These are phyloP conservation scores for Myotis myotis DNA, from an alignment of 2,797 vertebrate genomes.

Conservation along the genomic window DNA sequence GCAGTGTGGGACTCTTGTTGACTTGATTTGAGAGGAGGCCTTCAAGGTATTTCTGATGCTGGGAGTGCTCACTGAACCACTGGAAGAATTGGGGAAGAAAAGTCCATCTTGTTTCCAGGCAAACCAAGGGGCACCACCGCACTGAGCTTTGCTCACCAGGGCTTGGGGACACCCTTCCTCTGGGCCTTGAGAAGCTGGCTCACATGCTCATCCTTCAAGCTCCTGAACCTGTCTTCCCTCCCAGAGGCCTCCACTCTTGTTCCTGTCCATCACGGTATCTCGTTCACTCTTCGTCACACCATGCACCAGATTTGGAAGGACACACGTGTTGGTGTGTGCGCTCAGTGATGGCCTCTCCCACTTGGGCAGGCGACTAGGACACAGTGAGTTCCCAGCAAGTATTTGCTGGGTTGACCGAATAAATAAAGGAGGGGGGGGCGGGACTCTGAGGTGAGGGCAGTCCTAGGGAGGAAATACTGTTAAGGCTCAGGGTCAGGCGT, in stretches of 20 bases:
- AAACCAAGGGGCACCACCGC: rapidly evolving
- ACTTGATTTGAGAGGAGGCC: background rate
- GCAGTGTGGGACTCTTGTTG: background rate
- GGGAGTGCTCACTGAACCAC: background rate
- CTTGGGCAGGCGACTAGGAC: background rate
- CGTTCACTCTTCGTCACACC: background rate
- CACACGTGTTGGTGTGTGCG: too few relatives aligned
- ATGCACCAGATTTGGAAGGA: background rate
- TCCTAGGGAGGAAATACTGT: background rate
- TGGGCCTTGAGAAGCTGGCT: background rate
- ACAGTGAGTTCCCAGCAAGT: background rate
- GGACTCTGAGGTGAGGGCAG: background rate
- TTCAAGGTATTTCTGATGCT: background rate
- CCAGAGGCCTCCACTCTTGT: background rate
- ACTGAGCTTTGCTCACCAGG: background rate
- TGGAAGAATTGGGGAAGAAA: background rate
- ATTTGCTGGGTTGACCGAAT: background rate
- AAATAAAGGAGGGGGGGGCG: background rate
- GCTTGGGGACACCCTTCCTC: background rate
- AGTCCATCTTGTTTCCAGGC: background rate
- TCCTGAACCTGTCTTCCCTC: background rate
- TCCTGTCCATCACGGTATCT: background rate
- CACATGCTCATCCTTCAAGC: background rate
- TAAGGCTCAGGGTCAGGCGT: background rate
- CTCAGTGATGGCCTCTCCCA: background rate